Base-by-base conservation (phyloP, 2,888 invertebrate genomes). In the Drosophila flavopinicola region DNA sequence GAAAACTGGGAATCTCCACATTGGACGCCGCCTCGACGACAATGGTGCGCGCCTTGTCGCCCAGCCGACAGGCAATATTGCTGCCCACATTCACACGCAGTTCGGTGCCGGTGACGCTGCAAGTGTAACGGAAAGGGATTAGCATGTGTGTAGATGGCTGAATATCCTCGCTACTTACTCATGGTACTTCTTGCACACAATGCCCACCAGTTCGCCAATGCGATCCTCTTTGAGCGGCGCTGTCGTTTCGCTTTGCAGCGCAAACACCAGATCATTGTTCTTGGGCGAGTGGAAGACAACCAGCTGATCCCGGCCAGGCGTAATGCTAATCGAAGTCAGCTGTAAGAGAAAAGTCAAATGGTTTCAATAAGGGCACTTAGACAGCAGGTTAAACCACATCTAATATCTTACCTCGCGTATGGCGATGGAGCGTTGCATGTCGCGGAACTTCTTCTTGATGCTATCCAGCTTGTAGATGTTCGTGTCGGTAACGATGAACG, bases 231-330 rank as follows among this genome's bases (percentile, higher is more conserved):
- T 90, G 2, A 91, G 78, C 7, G 88, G 88, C 10, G 37, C 29
- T 6, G 78, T 69, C 41, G 87, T 69, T 72, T 91, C 91, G 11
- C 89, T 90, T 53, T 90, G 90, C 64, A 98, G 92, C 0, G 97
- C 95, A 76, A 97, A 93, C 30, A 98, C 96, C 73, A 98, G 93
- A 92, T 99, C 98, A 91, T 98, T 98, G 54, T 96, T 96, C 11
- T 94, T 94, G 45, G 95, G 95, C 42, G 97, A 94, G 91, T 98
- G 97, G 75, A 98, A 93, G 49, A 97, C 95, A 61, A 96, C 93
- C 68, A 99, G 93, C 90, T 98, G 98, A 89, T 97, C 98, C 58
- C 93, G 93, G 3, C 96, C 96, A 25, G 97, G 95, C 87, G 96
- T 96, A 24, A 98, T 94, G 79, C 96, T 97, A 38, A 98, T 90